These are phyloP conservation scores for Brachionus rubens DNA, from an alignment of 1,140 invertebrate species.

Conservation along the genomic window DNA sequence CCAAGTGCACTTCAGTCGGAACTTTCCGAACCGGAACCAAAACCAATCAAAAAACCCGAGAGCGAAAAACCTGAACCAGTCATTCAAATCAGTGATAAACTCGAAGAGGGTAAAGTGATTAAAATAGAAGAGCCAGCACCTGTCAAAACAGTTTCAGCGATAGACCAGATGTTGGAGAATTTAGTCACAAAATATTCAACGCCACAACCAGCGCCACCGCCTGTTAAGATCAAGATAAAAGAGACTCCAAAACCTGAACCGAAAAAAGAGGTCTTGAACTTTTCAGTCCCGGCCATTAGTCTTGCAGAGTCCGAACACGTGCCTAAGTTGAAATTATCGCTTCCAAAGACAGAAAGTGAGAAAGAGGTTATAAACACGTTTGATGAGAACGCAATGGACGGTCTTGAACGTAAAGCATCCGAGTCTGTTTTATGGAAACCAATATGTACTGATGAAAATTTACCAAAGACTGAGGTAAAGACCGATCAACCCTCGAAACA, in stretches of 20 bases:
- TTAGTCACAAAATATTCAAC: conserved; percentile 13
- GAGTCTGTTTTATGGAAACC: conserved; percentile 34
- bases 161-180: conserved; percentile 19
- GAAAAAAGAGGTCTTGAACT: too few species aligned
- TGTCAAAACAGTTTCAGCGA: background rate
- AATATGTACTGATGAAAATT: conserved; percentile 6
- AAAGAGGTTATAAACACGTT: background rate
- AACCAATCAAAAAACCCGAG: background rate
- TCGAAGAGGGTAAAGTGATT: background rate
- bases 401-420: background rate
- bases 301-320: too few species aligned
- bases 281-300: too few species aligned
- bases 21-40: background rate
- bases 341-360: background rate
- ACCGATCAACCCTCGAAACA: background rate
- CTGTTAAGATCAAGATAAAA: background rate
- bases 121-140: background rate
- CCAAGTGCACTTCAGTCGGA: background rate
- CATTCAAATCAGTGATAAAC: background rate
- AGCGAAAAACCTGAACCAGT: background rate
- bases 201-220: background rate
- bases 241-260: background rate
- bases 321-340: background rate
- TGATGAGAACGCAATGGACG: conserved; percentile 34
- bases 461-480: background rate